These are phyloP conservation scores for Zhuqinia jingwanae DNA, from an alignment of 2,888 invertebrate species.

Conservation along the genomic window DNA sequence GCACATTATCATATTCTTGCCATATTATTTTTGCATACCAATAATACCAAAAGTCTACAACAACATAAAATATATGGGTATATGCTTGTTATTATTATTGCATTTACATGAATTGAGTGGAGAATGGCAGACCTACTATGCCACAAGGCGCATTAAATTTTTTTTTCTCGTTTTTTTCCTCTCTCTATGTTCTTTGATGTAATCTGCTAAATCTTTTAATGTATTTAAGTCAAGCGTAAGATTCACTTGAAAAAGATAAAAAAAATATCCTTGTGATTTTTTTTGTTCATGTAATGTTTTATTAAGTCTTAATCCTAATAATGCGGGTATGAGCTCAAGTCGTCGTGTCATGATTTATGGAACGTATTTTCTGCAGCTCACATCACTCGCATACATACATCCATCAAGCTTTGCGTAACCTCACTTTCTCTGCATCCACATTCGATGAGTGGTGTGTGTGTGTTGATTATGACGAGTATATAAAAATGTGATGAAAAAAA, in stretches of 20 bases:
- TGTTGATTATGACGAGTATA: neutral
- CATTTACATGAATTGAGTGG: neutral
- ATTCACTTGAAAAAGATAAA: neutral
- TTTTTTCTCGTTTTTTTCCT: neutral
- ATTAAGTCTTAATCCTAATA: conserved; percentile 42
- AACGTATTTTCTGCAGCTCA: conserved; percentile 22
- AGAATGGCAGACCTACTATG: conserved; percentile 14
- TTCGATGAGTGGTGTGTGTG: neutral
- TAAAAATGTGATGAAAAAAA: conserved; percentile 30
- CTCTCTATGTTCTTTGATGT: conserved; percentile 12
- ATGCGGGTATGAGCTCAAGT: conserved; percentile 15
- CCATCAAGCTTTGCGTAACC: no score
- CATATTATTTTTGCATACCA: conserved; percentile 18
- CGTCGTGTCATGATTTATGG: conserved; percentile 38
- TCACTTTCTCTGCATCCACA: conserved; percentile 44
- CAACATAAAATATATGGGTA: no score
- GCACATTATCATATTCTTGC: conserved; percentile 30
- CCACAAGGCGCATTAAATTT: conserved; percentile 25
- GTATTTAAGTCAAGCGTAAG: conserved; percentile 19
- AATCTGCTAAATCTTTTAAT: conserved; percentile 39
- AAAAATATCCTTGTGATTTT: conserved; percentile 12
- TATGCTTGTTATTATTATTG: no score
- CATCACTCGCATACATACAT: no score
- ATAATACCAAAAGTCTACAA: no score
- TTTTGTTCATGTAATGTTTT: conserved; percentile 26